phyloP scores from a whole-genome alignment of 2,888 invertebrate genomes.

The Sarcophaga subvicina region DNA sequence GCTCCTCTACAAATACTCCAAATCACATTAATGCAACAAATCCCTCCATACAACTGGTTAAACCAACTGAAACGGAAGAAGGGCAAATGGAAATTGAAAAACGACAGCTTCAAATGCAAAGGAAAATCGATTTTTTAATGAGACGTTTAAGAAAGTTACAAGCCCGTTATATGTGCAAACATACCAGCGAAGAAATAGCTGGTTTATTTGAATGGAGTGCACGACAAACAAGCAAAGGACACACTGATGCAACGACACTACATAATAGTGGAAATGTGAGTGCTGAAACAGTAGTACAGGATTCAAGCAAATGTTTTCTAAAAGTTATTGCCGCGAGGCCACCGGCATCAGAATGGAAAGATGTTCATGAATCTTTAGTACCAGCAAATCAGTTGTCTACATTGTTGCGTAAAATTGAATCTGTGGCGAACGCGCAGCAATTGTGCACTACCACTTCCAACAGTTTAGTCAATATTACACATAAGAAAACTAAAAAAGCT shows the following conservation, averaged over 20 bases:
- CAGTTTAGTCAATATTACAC: conserved; percentile 44
- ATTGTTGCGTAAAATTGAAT: conserved; percentile 81
- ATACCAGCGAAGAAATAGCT: conserved; percentile 89
- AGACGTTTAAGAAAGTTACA: conserved; percentile 90
- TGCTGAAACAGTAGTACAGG: conserved; percentile 2
- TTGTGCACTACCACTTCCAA: conserved; percentile 73
- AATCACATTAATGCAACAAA: conserved; percentile 35
- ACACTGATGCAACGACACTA: conserved; percentile 58
- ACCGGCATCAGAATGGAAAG: conserved; percentile 74
- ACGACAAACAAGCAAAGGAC: conserved; percentile 77
- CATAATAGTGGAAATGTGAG: conserved; percentile 57
- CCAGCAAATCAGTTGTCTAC: conserved; percentile 84
- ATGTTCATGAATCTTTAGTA: conserved; percentile 81
- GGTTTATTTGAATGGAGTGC: conserved; percentile 90
- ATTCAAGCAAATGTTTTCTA: conserved; percentile 62
- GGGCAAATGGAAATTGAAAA: conserved; percentile 76
- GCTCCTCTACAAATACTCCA: conserved; percentile 29
- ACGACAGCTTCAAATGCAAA: conserved; percentile 83
- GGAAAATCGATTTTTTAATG: conserved; percentile 88
- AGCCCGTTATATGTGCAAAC: conserved; percentile 88
- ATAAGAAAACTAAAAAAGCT: conserved; percentile 66
- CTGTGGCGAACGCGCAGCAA: conserved; percentile 78
- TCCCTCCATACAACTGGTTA: conserved; percentile 65
- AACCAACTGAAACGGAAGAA: conserved; percentile 74
- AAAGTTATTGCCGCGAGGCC: conserved; percentile 76